Evolutionary conservation across 2,797 vertebrate genomes (phyloP), one percentile per base, ranked within the genome.

Genomic region (Triplophysa bombifrons): DNA sequence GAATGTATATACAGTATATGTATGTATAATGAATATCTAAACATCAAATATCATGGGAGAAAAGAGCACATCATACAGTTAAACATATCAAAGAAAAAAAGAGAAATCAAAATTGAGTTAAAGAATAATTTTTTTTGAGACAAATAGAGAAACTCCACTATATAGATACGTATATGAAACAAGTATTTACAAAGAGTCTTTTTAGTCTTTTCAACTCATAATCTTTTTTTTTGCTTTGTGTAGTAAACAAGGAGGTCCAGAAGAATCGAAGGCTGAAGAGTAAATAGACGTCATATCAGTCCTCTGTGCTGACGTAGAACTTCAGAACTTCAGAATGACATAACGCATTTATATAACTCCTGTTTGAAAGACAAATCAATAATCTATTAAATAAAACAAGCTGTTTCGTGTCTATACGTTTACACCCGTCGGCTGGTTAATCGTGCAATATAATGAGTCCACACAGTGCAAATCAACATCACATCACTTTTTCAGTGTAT

Each of bases 91-190:
- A 84, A 90, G 55, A 34, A 34, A 17, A n/a, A 16, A 9, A 19
- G 9, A 34, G 11, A 63, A 30, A 61, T 16, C 17, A 50, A 16
- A 61, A 6, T 27, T 14, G 5, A n/a, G 16, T 27, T 61, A 72
- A 38, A 58, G 53, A 51, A 44, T 6, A n/a, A 12, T 9, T 27
- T 44, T 70, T 41, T 48, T 48, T 41, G 9, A 48, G 46, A 75
- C 65, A 67, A 20, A 76, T 86, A 90, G 91, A 93, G 84, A 92
- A 93, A 93, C 92, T 88, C 90, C 85, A 84, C 84, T 89, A 83
- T 91, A 80, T 46, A 67, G 81, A 19, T 67, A 30, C 27, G 27
- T 30, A 66, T 80, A 72, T 74, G 74, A 69, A 75, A 51, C 50
- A 75, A 61, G 68, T 71, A 56, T 89, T 85, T 90, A 92, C 91